A percentile compares a stretch with the other conserved stretches of the same genome.
Conservation (phyloP, 2,888 invertebrate species). For the Vesta saturnalis region DNA sequence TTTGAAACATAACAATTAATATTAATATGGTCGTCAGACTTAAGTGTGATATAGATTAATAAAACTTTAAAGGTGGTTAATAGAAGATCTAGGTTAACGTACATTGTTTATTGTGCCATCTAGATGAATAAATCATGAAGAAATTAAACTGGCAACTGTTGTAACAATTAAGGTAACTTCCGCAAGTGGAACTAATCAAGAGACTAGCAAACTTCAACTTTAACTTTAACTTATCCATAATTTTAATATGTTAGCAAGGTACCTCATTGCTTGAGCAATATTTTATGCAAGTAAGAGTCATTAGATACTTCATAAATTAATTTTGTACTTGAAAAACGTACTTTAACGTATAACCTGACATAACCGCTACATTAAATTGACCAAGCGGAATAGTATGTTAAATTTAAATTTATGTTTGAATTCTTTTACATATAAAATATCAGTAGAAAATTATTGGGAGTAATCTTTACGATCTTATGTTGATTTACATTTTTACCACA, state of each 20-base stretch:
- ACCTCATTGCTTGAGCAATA: neutral
- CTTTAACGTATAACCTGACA: no score
- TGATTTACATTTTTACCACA: conserved; percentile 1
- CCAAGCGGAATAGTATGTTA: no score
- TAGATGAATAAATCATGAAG: neutral
- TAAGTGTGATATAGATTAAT: no score
- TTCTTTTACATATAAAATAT: no score
- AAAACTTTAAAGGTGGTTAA: no score
- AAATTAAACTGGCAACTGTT: neutral
- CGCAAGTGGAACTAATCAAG: neutral
- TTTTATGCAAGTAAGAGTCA: neutral
- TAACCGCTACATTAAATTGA: no score
- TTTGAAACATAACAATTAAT: no score
- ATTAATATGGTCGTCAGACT: no score
- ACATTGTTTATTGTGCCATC: neutral
- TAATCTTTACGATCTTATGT: neutral
- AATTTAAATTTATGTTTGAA: no score
- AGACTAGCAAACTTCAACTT: neutral
- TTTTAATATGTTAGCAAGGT: neutral
- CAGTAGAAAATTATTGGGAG: conserved; percentile 1
- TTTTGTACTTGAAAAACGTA: neutral
- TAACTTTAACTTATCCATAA: neutral
- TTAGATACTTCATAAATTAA: neutral
- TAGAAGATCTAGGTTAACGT: no score
- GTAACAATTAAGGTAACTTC: neutral